Base-by-base conservation (phyloP, 2,797 vertebrate genomes). In the Lacerta bilineata region DNA sequence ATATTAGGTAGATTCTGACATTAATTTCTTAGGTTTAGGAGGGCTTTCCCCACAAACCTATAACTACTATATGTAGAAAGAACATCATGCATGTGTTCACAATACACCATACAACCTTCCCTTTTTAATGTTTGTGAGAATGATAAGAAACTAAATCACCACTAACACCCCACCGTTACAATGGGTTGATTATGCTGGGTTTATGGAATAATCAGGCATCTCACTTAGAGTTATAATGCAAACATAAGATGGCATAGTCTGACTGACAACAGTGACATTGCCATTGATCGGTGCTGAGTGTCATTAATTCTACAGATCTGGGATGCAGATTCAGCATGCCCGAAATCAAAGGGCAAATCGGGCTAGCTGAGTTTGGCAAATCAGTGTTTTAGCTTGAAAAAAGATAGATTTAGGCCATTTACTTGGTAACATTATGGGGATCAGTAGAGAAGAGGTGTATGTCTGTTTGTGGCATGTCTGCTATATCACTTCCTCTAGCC, bases 381-480 rank as follows among this genome's bases (percentile, higher is more conserved):
- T 89, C 69, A 25, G 84, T 92, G 85, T 93, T 96, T 94, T 95
- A 95, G 80, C 88, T 91, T 94, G 85, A 93, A 64, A 90, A 93
- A 74, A 89, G 92, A 92, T 89, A 86, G 92, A 95, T 93, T 94
- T 95, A 91, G 90, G 93, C 72, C 87, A 69, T 85, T 94, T 90
- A 79, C 93, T 95, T 94, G 92, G 90, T 95, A 95, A 92, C 92
- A 94, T 93, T 95, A 71, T 85, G 75, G 83, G 90, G 93, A 93
- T 74, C n/a, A 83, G 88, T 55, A 76, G 50, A 82, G 81, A 72
- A 88, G 85, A 95, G 91, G 94, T 94, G 94, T 94, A 94, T 94
- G 94, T 93, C 95, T 96, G 96, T 97, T 96, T 96, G 95, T 94
- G 96, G 95, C 95, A 95, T 93, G 91, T 95, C 96, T 92, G 87